phyloP scores from a whole-genome alignment of 2,797 vertebrate species.

The Ispidina lecontei region DNA sequence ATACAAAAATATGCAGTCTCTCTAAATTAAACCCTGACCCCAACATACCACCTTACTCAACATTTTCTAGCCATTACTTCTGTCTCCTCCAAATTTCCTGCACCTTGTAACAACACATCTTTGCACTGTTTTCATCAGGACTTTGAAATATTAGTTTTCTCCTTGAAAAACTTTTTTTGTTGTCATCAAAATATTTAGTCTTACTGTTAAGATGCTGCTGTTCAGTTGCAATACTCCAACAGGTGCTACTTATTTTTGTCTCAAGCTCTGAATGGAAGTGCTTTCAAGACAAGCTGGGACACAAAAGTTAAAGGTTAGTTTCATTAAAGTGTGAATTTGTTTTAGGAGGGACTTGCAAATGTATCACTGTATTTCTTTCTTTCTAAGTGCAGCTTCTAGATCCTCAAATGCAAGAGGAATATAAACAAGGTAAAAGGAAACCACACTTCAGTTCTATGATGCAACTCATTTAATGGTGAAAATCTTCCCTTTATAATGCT shows the following conservation, averaged over 20 bases:
- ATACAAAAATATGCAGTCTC: not conserved
- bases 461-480: not conserved
- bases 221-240: not conserved
- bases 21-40: not conserved
- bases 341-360: conserved; percentile 3
- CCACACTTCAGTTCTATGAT: not conserved
- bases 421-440: conserved; percentile 36
- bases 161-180: not conserved
- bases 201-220: not conserved
- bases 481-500: not conserved
- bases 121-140: not conserved
- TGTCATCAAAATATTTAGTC: not conserved
- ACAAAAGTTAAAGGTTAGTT: not conserved
- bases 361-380: not conserved
- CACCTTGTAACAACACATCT: not conserved
- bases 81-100: not conserved
- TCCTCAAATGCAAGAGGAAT: not conserved
- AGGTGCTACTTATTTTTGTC: not conserved
- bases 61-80: not conserved
- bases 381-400: not conserved
- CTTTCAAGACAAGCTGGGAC: not conserved
- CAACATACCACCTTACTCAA: not conserved
- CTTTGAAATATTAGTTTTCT: not conserved
- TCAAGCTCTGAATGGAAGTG: not conserved
- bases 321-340: not conserved